These are phyloP conservation scores for Oreochromis mossambicus DNA, from an alignment of 2,797 vertebrate species.

Conservation along the genomic window DNA sequence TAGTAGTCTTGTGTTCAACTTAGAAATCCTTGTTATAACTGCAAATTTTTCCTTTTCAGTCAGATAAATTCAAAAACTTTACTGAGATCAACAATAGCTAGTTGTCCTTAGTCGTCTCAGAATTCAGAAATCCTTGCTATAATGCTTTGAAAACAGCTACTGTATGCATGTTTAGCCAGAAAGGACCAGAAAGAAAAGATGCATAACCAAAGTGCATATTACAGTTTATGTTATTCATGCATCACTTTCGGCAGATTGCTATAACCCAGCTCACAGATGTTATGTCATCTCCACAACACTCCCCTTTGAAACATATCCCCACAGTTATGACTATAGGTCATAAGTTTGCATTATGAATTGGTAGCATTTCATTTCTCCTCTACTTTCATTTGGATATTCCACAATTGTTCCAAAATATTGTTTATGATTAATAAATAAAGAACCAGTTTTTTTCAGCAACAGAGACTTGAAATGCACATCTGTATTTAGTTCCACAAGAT, in stretches of 20 bases:
- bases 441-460: neutral
- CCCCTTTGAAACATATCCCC: neutral
- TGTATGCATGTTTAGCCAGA: neutral
- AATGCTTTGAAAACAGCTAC: neutral
- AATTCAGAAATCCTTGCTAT: neutral
- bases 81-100: neutral
- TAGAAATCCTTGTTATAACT: neutral
- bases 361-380: neutral
- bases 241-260: neutral
- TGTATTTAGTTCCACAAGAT: constrained; percentile 34
- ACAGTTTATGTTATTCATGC: neutral
- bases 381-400: neutral
- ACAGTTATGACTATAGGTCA: neutral
- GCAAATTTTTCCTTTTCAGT: neutral
- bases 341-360: neutral
- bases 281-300: neutral
- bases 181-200: neutral
- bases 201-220: neutral
- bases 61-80: neutral
- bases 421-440: neutral
- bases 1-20: neutral
- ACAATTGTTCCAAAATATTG: neutral
- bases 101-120: fast-evolving
- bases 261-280: neutral
- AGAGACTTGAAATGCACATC: constrained; percentile 17